Base-by-base conservation (phyloP, 1,140 invertebrate genomes). In the Druon quercuslanigerum region DNA sequence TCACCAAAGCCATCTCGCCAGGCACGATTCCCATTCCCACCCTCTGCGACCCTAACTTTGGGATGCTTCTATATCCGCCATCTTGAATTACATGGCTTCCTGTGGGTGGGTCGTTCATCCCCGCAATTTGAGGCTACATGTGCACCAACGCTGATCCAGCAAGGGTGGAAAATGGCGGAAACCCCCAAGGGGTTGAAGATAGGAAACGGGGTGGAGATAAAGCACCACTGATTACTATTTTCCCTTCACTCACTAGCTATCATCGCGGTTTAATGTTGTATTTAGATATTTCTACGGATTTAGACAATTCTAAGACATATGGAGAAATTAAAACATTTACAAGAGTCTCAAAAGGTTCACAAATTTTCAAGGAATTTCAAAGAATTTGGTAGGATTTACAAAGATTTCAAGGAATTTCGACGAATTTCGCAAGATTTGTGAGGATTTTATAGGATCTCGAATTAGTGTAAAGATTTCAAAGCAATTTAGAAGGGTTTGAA, bases 1-100 rank as follows among this genome's bases (percentile, higher is more conserved):
- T 33, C 57, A 33, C 57, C 13, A 11, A 12, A 20, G 19, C 57
- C 33, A 73, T 77, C 72, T 50, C 56, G n/a, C 46, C 76, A 77
- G 76, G 73, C 76, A 77, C 76, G 71, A 77, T 77, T 77, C 70
- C 66, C 40, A 46, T 46, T 46, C 40, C 76, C 71, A 72, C 17
- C 72, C 72, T 54, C 54, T 72, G 56, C 52, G 57, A 73, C 40
- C 40, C 40, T 46, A 2, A 46, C 40, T 46, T 72, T 66, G 57
- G 57, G 25, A 25, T 5, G 13, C 57, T 57, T 60, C 57, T 60
- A 33, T 60, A 14, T 60, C 13, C 57, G 57, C 57, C 57, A 60
- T 60, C 20, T 60, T 60, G 57, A 14, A 60, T 60, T 33, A 60
- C 19, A 60, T 60, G 57, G 57, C 57, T 60, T 60, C 57, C 57